Conservation (phyloP, 2,797 vertebrate genomes). For the Anisognathus igniventris region DNA sequence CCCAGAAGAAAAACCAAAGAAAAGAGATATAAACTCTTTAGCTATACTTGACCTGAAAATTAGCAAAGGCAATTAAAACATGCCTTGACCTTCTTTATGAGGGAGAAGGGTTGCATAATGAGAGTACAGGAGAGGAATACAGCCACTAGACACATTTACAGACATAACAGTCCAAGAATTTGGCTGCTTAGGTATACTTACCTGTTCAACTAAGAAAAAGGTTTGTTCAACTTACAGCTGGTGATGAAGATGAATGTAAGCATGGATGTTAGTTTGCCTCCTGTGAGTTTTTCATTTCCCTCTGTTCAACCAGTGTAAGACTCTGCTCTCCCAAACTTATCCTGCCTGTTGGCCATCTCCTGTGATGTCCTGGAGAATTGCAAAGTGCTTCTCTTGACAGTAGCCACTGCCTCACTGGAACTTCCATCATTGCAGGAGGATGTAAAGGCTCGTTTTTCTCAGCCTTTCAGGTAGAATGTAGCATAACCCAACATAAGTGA, state of each 20-base stretch:
- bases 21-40: neutral
- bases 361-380: neutral
- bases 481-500: neutral
- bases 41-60: neutral
- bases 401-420: accelerated
- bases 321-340: neutral
- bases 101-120: neutral
- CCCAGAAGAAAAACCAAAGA: too few species aligned
- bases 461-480: neutral
- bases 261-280: neutral
- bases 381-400: accelerated
- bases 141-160: neutral
- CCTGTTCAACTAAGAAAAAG: neutral
- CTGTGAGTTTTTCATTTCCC: neutral
- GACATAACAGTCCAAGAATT: neutral
- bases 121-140: neutral
- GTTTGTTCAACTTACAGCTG: accelerated
- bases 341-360: neutral
- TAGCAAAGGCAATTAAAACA: neutral
- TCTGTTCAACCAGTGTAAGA: neutral
- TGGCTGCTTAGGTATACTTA: neutral
- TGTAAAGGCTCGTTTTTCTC: neutral
- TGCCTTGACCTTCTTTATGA: neutral
- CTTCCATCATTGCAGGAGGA: neutral
- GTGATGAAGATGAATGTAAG: neutral